phyloP scores from a whole-genome alignment of 2,888 invertebrate species.

The Scelioninae gen. 1 region DNA sequence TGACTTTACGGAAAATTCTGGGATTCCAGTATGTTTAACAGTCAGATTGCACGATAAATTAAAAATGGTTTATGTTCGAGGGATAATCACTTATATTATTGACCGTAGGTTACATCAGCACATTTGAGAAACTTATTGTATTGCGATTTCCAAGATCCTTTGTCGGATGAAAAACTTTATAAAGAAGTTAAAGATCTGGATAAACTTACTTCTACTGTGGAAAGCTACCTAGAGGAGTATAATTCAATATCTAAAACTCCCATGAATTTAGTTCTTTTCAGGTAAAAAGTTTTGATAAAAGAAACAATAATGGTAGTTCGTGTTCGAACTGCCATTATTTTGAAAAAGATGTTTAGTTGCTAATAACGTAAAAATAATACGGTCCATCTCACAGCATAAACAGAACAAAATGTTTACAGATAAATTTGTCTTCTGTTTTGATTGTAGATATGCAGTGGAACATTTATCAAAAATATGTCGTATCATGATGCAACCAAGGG shows the following conservation, averaged over 20 bases:
- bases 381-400: too few species aligned
- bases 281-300: conserved; percentile 84
- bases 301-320: background rate
- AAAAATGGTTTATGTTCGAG: conserved; percentile 4
- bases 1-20: conserved; percentile 85
- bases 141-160: conserved; percentile 94
- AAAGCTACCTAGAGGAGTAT: conserved; percentile 94
- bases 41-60: background rate
- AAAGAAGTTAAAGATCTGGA: conserved; percentile 92
- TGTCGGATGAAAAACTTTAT: conserved; percentile 87
- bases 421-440: too few species aligned
- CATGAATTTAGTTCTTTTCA: conserved; percentile 96
- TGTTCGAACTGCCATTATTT: background rate
- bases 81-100: conserved; percentile 25
- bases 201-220: conserved; percentile 90
- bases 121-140: conserved; percentile 95
- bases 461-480: conserved; percentile 96
- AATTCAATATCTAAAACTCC: conserved; percentile 98
- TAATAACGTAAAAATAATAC: too few species aligned
- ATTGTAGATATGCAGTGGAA: conserved; percentile 94
- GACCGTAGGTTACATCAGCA: conserved; percentile 77
- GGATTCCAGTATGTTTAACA: conserved; percentile 46
- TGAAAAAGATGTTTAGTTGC: too few species aligned
- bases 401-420: too few species aligned
- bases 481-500: conserved; percentile 95